Percentiles rank a stretch among this genome's conserved stretches.
These are phyloP conservation scores for Sterna hirundo DNA, from an alignment of 2,113 vertebrate species.

Conservation along the genomic window DNA sequence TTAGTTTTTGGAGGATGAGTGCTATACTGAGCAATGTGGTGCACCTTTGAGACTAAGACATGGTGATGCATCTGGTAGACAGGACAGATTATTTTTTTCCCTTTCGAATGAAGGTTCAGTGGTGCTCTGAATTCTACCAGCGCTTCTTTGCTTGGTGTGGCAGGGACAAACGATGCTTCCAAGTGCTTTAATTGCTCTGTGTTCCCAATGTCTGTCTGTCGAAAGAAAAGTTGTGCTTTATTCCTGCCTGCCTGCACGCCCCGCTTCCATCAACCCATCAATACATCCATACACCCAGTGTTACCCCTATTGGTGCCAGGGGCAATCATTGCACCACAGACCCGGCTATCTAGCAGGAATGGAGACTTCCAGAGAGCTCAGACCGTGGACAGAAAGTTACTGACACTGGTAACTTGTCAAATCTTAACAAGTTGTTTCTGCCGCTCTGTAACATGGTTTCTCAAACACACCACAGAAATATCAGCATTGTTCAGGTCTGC, in stretches of 20 bases:
- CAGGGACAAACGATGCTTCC: background rate
- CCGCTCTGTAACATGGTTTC: background rate
- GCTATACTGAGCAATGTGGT: background rate
- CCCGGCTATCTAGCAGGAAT: background rate
- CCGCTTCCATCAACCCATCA: no score
- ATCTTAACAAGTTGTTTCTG: background rate
- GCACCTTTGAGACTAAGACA: background rate
- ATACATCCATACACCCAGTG: background rate
- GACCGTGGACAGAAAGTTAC: background rate
- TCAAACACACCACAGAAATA: constrained; percentile 1
- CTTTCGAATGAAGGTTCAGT: background rate
- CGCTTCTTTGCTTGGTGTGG: background rate
- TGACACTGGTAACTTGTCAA: background rate
- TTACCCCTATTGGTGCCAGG: background rate
- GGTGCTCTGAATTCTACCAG: background rate
- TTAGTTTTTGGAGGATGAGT: background rate
- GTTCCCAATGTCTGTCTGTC: background rate
- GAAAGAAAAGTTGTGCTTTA: background rate
- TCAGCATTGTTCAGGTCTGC: constrained; percentile 16
- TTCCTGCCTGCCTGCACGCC: background rate
- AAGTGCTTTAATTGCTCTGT: background rate
- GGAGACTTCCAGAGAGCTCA: background rate
- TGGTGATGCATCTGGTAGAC: background rate
- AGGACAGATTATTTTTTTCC: background rate
- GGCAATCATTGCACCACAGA: background rate